Base-by-base conservation (phyloP, 2,888 invertebrate genomes). In the Clostera curtula region DNA sequence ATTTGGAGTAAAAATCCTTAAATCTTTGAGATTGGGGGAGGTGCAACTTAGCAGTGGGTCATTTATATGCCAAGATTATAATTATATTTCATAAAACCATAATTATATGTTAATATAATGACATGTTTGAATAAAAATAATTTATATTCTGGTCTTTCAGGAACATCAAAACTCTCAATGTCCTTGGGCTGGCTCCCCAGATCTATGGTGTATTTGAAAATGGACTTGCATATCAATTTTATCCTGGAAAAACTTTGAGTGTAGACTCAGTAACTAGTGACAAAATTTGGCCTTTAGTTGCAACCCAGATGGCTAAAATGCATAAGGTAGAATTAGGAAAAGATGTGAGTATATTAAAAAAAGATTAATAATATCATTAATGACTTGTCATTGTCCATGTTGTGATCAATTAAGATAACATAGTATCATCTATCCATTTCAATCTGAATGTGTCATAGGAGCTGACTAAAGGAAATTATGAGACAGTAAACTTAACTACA, bases 171-270 rank as follows among this genome's bases (percentile, higher is more conserved):
- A 63, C 58, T 15, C 52, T 83, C 3, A 75, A 95, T 64, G 85
- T 87, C 34, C 87, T 88, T 46, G 93, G 92, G 9, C 86, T 94
- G 50, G 95, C 96, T 21, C 94, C 97, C 26, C 87, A 90, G 24
- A 83, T 98, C 22, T 96, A 93, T 82, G 97, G 94, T 24, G 90
- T 92, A 23, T 98, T 98, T 75, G 87, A 90, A 49, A 99, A 99
- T 86, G 98, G 98, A 6, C 84, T 98, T 43, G 93, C 92, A 19
- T 98, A 98, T 70, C 91, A 95, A 68, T 95, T 89, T 67, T 88
- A 92, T 40, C 91, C 93, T 40, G 98, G 98, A 22, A 86, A 86
- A 34, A 92, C 92, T n/a, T 73, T 95, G 10, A 90, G 87, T 36
- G 72, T 85, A 9, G 85, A 88, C 19, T 87, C 86, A 37, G 91